Evolutionary conservation across 2,888 invertebrate species (phyloP), one percentile per base, ranked within the genome.

Genomic region (Pammene fasciana): DNA sequence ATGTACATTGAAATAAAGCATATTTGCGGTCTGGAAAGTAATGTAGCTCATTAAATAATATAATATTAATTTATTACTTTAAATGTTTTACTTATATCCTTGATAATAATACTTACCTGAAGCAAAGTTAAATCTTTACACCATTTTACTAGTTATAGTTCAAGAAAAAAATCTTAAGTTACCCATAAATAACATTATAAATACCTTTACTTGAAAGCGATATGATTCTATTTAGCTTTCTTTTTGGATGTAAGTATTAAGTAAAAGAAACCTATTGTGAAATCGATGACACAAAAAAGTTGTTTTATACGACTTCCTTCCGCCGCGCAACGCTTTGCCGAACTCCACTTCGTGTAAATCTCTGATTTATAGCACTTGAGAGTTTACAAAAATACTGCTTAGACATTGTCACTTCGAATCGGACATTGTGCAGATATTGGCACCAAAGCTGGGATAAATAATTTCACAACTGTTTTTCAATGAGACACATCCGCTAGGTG

Each of bases 271-370:
- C 43, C 45, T 13, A 11, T 46, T 34, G 50, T 50, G 50, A 8
- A 54, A 54, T 34, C 80, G 84, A 83, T 85, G 86, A 75, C 74
- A 85, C 79, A 86, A 88, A 86, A 89, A 92, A 90, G 85, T 89
- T 91, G 87, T 89, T 90, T 90, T 65, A 66, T 89, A 91, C 89
- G 89, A 90, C 90, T 91, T 92, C 92, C 92, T 85, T 88, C 74
- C 73, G 78, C 79, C 81, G 82, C 83, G 78, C 82, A 83, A 85
- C 78, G 80, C 78, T 78, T 78, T 81, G 82, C 85, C 77, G 87
- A 86, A 86, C 83, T 83, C 84, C 83, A 79, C 77, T 76, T 76
- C 78, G 85, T 81, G 83, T 82, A 82, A 86, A 90, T 86, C 76
- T 83, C 79, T 89, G 89, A 90, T 92, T 92, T 92, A 92, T 87